Evolutionary conservation across 2,888 invertebrate genomes (phyloP), one percentile per base, ranked within the genome.

Genomic region (Drosophila engyochracea): DNA sequence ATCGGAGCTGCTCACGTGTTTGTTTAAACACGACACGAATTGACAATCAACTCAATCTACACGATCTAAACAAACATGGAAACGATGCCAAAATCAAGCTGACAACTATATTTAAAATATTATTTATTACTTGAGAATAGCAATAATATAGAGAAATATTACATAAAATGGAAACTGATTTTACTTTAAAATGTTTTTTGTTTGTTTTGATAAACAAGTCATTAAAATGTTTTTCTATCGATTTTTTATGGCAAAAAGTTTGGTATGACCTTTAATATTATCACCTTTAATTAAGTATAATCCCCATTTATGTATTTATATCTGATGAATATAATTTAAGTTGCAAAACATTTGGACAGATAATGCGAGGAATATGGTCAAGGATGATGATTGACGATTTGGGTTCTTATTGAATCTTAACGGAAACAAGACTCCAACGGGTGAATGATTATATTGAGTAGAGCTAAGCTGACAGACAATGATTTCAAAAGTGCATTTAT

Each of bases 1-100:
- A 44, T 57, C 51, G 49, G 54, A 53, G 49, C 58, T 71, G 72
- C 44, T 52, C 71, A 47, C 62, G 71, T 71, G 72, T 35, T 44
- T 49, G 10, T 1, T 30, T 28, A 28, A 47, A 39, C 55, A 47
- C 19, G 12, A 72, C 57, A 72, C 71, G 73, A 71, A 63, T 31
- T 52, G 4, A 10, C 52, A 55, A 69, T 69, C 57, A 33, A 14
- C 19, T 41, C 28, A 49, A 33, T 30, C 55, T 30, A 61, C 55
- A 51, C n/a, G 25, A 55, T n/a, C 1, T 0, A 9, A n/a, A 16
- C 30, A 25, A 33, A 60, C 22, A 37, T 58, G 30, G 19, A 33
- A 22, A 10, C 35, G 31, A 25, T 35, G 3, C n/a, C 44, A 44
- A 55, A 47, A 57, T 57, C 25, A 7, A 25, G 19, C 25, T 51